Conservation (phyloP, 2,797 vertebrate genomes). For the Neopelma chrysocephalum region DNA sequence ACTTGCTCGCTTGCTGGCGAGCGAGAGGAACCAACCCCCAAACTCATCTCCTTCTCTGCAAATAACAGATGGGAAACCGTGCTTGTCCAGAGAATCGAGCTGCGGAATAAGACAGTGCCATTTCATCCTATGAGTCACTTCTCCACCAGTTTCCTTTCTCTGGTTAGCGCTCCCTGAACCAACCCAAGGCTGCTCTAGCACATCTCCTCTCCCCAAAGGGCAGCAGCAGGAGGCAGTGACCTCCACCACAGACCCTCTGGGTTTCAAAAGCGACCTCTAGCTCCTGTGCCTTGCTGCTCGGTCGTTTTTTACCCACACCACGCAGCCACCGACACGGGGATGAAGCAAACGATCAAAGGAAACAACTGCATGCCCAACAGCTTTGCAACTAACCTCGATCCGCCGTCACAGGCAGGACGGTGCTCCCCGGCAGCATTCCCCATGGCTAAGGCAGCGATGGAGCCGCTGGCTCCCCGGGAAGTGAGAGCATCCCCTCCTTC, state of each 20-base stretch:
- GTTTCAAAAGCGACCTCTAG: neutral
- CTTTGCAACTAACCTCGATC: neutral
- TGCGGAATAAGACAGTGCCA: neutral
- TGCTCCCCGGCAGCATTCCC: neutral
- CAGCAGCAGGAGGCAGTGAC: rapidly evolving
- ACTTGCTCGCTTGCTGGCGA: constrained; percentile 14
- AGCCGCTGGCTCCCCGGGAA: neutral
- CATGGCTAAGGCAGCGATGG: rapidly evolving
- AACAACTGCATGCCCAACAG: neutral
- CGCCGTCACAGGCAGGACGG: neutral
- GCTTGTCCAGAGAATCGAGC: constrained; percentile 11
- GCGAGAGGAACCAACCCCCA: constrained; percentile 46
- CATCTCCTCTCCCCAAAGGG: neutral
- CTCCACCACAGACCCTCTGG: neutral
- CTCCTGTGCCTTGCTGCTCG: rapidly evolving
- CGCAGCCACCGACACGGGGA: rapidly evolving
- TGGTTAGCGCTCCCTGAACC: neutral
- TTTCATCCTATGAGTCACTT: constrained; percentile 55
- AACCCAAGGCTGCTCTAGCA: neutral
- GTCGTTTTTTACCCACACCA: neutral
- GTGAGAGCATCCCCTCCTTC: neutral
- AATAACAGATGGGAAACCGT: constrained; percentile 53
- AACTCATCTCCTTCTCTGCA: constrained; percentile 29
- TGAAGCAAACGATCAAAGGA: neutral
- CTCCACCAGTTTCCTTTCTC: neutral